Conservation (phyloP, 2,797 vertebrate genomes). For the Micromesistius poutassou region DNA sequence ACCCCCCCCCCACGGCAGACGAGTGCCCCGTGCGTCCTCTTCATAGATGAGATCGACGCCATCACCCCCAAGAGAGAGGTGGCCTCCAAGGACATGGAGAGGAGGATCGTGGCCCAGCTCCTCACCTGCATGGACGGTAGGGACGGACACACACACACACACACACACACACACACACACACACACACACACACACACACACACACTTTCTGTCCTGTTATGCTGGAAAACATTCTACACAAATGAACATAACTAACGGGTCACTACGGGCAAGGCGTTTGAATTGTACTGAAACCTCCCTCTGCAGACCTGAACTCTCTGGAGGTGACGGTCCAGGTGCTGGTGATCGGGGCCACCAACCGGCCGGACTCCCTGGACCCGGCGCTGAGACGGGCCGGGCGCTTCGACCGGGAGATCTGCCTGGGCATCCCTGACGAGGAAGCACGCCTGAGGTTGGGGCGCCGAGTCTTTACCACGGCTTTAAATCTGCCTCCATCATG, state of each 20-base stretch:
- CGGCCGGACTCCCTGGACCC: constrained; percentile 91
- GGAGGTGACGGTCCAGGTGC: constrained; percentile 76
- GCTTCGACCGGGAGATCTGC: constrained; percentile 93
- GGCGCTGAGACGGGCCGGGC: constrained; percentile 87
- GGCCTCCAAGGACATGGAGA: constrained; percentile 97
- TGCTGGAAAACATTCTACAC: too few species aligned
- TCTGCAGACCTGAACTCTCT: constrained; percentile 82
- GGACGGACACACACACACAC: constrained; percentile 1
- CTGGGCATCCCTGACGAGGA: constrained; percentile 91
- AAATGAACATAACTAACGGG: not conserved
- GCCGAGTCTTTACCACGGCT: not conserved
- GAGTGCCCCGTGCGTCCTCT: constrained; percentile 87
- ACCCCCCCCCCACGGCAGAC: constrained; percentile 67
- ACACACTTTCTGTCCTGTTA: too few species aligned
- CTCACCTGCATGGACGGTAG: constrained; percentile 96
- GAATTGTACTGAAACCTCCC: not conserved
- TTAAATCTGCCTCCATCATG: not conserved
- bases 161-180: too few species aligned
- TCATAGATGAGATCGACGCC: constrained; percentile 95
- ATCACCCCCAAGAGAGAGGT: constrained; percentile 94
- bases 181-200: too few species aligned
- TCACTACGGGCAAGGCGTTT: not conserved
- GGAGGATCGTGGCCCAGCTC: constrained; percentile 95
- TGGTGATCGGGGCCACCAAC: constrained; percentile 95
- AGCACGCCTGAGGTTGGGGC: constrained; percentile 83